Evolutionary conservation across 2,113 vertebrate genomes (phyloP), one percentile per base, ranked within the genome.

Genomic region (Silurus glanis): DNA sequence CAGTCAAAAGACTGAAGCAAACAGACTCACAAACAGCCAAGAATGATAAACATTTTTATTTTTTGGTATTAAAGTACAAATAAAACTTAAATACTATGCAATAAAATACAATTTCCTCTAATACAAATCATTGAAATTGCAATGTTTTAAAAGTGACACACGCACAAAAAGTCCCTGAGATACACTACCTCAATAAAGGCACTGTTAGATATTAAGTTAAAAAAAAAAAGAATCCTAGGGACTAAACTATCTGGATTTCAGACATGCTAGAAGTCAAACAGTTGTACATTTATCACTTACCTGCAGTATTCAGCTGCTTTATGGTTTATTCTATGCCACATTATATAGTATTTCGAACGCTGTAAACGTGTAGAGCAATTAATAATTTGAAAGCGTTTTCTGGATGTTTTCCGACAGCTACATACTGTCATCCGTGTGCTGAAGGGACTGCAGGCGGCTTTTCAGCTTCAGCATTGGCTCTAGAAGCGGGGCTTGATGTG

Each of bases 401-500:
- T 84, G 37, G 37, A 82, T n/a, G n/a, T 75, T n/a, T 53, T 59
- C 16, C 49, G 37, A 28, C 28, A 61, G 23, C 23, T 51, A 23
- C 37, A 17, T 21, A 53, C 49, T 76, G 49, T 61, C 37, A 74
- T 28, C 45, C n/a, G 23, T 53, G 74, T 25, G 49, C 12, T 82
- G n/a, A 80, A 74, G 67, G 66, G 56, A 66, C 53, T 28, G 53
- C 61, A 82, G 53, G 53, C 80, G 45, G 59, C 51, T 76, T 64
- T 79, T 21, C 37, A 64, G 69, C 64, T n/a, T 76, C 72, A 51
- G 19, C 2, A 23, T 45, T n/a, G 56, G 56, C n/a, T 78, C 85
- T 87, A 91, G 64, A 95, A 93, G 13, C 94, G 92, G 75, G 95
- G 95, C 86, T 95, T 95, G 90, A 95, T 95, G 91, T 95, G 95